Evolutionary conservation across 2,888 invertebrate genomes (phyloP).

Genomic region (Itoplectis maculator): DNA sequence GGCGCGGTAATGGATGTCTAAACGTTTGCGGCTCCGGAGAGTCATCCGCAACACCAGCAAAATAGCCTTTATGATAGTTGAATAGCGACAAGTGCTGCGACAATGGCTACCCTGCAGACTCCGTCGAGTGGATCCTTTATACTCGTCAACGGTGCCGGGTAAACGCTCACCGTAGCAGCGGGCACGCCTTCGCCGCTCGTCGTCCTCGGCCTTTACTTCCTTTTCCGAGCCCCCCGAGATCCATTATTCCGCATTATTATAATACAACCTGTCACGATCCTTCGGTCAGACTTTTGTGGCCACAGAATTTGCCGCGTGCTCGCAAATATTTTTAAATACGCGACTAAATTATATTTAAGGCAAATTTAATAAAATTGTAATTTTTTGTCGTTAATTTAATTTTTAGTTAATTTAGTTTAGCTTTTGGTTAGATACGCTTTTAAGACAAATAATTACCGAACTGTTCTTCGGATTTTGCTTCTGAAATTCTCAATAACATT

Average conservation of each 20-base stretch:
- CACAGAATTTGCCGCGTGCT: conserved; percentile 21
- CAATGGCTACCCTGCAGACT: conserved; percentile 61
- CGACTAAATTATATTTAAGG: too few species aligned
- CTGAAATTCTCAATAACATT: too few species aligned
- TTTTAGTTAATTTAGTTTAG: too few species aligned
- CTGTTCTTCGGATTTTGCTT: too few species aligned
- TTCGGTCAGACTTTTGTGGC: conserved; percentile 19
- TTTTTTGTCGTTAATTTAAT: too few species aligned
- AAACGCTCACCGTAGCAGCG: conserved; percentile 49
- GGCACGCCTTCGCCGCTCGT: conserved; percentile 57
- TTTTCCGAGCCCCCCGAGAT: conserved; percentile 15
- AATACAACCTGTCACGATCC: conserved; percentile 66
- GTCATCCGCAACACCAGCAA: conserved; percentile 18
- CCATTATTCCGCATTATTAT: conserved; percentile 61
- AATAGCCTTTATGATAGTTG: conserved; percentile 61
- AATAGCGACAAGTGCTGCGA: conserved; percentile 69
- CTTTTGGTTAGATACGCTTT: too few species aligned
- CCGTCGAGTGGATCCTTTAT: conserved; percentile 66
- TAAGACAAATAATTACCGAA: too few species aligned
- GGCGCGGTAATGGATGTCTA: conserved; percentile 34
- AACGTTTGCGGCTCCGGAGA: conserved; percentile 31
- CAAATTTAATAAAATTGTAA: too few species aligned
- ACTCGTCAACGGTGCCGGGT: conserved; percentile 39
- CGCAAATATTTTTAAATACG: not conserved
- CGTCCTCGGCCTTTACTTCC: conserved; percentile 35